Conservation (phyloP, 2,113 vertebrate species). For the Lampris megalopsis region DNA sequence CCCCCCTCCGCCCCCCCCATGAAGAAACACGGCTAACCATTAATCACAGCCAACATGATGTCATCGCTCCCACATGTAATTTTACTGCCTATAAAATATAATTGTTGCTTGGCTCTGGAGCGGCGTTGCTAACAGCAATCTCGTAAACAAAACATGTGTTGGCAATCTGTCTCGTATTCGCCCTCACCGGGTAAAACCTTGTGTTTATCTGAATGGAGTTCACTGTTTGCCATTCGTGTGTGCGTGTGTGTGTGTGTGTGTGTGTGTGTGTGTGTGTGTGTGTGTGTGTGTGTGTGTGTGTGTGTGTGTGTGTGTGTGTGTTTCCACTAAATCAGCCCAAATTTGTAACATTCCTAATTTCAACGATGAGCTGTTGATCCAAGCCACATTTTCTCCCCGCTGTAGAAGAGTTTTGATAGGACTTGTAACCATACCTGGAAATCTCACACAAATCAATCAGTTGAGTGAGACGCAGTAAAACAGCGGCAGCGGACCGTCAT, state of each 20-base stretch:
- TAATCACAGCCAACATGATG: conserved; percentile 78
- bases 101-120: conserved; percentile 62
- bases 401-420: not conserved
- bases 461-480: not conserved
- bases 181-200: conserved; percentile 16
- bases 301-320: no score
- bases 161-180: conserved; percentile 43
- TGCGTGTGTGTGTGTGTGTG: no score
- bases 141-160: conserved; percentile 59
- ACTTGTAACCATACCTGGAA: conserved; percentile 8
- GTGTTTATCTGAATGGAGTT: not conserved
- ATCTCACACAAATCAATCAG: conserved; percentile 26
- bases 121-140: conserved; percentile 62
- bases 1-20: conserved; percentile 52
- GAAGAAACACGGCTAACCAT: conserved; percentile 43
- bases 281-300: no score
- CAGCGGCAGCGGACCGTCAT: not conserved
- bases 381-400: not conserved
- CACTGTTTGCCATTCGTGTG: not conserved
- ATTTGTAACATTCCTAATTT: not conserved
- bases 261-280: no score
- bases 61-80: conserved; percentile 76
- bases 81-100: conserved; percentile 76
- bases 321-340: conserved; percentile 1
- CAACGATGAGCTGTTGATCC: not conserved